Evolutionary conservation across 2,888 invertebrate species (phyloP).

Genomic region (Ophion slaviceki): DNA sequence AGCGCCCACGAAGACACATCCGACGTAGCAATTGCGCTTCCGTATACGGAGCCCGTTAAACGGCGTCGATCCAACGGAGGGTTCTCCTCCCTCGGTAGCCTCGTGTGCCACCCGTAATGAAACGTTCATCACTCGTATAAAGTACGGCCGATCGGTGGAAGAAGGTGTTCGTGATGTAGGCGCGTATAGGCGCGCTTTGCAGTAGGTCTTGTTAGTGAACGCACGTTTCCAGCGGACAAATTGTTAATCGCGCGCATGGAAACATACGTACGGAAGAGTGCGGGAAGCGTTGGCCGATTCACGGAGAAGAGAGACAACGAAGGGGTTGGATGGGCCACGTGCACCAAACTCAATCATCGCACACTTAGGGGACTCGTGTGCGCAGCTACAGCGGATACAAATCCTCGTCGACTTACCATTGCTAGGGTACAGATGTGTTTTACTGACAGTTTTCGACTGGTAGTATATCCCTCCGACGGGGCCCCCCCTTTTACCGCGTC

Average conservation of each 20-base stretch:
- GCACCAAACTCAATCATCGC: conserved; percentile 46
- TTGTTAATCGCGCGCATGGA: conserved; percentile 25
- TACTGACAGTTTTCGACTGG: conserved; percentile 63
- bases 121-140: conserved; percentile 33
- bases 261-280: not conserved
- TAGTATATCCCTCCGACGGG: conserved; percentile 37
- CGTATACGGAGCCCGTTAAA: not conserved
- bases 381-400: conserved; percentile 18
- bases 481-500: conserved; percentile 46
- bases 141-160: conserved; percentile 8
- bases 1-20: not conserved
- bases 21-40: not conserved
- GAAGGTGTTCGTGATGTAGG: conserved; percentile 21
- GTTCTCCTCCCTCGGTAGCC: conserved; percentile 8
- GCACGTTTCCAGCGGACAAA: conserved; percentile 40
- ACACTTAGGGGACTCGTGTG: conserved; percentile 11
- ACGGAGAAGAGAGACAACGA: conserved; percentile 10
- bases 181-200: not conserved
- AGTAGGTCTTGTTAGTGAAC: conserved; percentile 41
- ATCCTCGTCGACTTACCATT: conserved; percentile 6
- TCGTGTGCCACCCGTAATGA: conserved; percentile 4
- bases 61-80: not conserved
- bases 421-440: conserved; percentile 24
- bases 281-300: conserved; percentile 29
- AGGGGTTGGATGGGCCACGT: conserved; percentile 48